Evolutionary conservation across 92 coral and sea anemone species (phyloP).

Genomic region (Metridium senile): DNA sequence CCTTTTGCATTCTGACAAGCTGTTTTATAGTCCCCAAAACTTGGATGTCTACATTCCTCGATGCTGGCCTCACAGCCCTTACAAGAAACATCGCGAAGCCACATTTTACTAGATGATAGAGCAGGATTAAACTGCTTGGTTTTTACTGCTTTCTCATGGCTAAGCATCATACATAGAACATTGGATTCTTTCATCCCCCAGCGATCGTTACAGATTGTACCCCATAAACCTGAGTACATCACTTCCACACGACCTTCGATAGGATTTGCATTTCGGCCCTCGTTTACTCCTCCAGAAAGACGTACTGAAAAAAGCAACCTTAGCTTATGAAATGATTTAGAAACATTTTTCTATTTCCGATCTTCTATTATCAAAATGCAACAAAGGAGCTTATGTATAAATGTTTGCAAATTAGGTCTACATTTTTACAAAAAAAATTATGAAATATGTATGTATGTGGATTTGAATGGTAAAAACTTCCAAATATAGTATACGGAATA

Average conservation of each 20-base stretch:
- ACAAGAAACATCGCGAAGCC: slow-evolving; percentile 14
- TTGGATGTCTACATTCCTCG: slow-evolving; percentile 6
- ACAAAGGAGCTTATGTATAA: too few relatives aligned
- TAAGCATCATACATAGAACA: slow-evolving; percentile 35
- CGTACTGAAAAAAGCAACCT: neutral
- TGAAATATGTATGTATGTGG: too few relatives aligned
- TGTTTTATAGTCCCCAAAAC: neutral
- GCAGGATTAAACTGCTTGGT: neutral
- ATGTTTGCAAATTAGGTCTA: too few relatives aligned
- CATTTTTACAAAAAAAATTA: too few relatives aligned
- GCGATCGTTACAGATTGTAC: slow-evolving; percentile 29
- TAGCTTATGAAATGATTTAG: too few relatives aligned
- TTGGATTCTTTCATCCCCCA: slow-evolving; percentile 19
- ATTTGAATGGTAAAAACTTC: too few relatives aligned
- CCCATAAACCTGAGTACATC: slow-evolving; percentile 2
- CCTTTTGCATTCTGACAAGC: neutral
- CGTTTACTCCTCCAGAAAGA: neutral
- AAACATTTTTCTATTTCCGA: too few relatives aligned
- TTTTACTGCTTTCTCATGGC: slow-evolving; percentile 38
- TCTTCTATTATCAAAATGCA: too few relatives aligned
- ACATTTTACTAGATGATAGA: neutral
- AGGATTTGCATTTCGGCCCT: neutral
- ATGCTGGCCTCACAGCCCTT: slow-evolving; percentile 1
- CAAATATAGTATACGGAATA: too few relatives aligned
- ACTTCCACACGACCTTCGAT: slow-evolving; percentile 41